A percentile compares a stretch with the other conserved stretches of the same genome.
phyloP scores from a whole-genome alignment of 2,797 vertebrate species.

The Chelonia mydas region DNA sequence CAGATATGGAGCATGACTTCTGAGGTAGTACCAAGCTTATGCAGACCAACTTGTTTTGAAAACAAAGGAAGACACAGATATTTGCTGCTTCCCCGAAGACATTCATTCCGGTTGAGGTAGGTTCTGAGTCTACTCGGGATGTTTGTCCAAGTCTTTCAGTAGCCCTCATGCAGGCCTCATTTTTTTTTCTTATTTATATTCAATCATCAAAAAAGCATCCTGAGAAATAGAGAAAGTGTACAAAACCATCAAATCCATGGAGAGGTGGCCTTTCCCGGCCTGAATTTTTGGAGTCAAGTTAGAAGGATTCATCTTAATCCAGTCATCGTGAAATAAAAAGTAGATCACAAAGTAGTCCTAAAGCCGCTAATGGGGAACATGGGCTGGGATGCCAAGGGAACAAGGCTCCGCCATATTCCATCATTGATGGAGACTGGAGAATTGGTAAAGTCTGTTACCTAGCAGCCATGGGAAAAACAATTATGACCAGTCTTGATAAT shows the following conservation, averaged over 20 bases:
- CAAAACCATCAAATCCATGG: conserved; percentile 55
- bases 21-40: conserved; percentile 82
- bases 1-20: conserved; percentile 69
- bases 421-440: not conserved
- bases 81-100: conserved; percentile 89
- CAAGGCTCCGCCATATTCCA: not conserved
- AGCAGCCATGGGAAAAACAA: conserved; percentile 56
- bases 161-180: conserved; percentile 75
- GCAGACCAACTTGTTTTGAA: conserved; percentile 83
- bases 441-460: conserved; percentile 1
- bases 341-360: conserved; percentile 58
- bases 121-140: conserved; percentile 87
- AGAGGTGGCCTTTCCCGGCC: conserved; percentile 49
- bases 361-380: conserved; percentile 62
- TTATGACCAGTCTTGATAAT: not conserved
- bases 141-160: conserved; percentile 76
- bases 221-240: conserved; percentile 87
- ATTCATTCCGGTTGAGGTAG: conserved; percentile 99
- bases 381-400: conserved; percentile 22
- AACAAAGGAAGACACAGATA: conserved; percentile 84
- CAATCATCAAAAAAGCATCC: conserved; percentile 87
- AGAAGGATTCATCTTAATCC: conserved; percentile 62
- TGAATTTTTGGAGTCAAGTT: conserved; percentile 61
- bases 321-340: conserved; percentile 58
- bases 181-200: conserved; percentile 53